Evolutionary conservation across 2,888 invertebrate species (phyloP).

Genomic region (Celastrina argiolus): DNA sequence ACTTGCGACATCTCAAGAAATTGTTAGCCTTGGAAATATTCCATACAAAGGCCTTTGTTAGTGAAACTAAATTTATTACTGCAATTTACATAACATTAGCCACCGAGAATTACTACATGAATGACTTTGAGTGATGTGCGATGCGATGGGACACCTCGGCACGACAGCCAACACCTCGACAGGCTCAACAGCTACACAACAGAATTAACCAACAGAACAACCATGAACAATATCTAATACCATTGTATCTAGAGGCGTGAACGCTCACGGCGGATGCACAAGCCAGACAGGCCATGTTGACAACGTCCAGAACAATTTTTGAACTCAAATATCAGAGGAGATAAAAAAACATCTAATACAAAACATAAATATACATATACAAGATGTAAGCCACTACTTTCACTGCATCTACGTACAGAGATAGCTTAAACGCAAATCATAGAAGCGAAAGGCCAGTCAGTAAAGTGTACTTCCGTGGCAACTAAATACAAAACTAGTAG

Average conservation of each 20-base stretch:
- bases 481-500: constrained; percentile 18
- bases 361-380: constrained; percentile 26
- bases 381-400: constrained; percentile 24
- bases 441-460: constrained; percentile 24
- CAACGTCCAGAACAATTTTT: constrained; percentile 73
- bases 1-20: neutral
- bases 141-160: constrained; percentile 28
- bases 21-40: neutral
- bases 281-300: constrained; percentile 58
- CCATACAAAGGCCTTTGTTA: neutral
- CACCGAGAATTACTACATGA: neutral
- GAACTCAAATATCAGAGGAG: constrained; percentile 34
- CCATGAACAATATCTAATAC: constrained; percentile 54
- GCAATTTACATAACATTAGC: neutral
- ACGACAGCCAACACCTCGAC: constrained; percentile 33
- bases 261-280: constrained; percentile 64
- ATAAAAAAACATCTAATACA: constrained; percentile 29
- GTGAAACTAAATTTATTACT: neutral
- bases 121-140: neutral
- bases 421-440: constrained; percentile 23
- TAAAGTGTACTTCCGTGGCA: constrained; percentile 25
- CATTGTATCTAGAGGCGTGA: constrained; percentile 53
- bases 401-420: constrained; percentile 25
- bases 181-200: constrained; percentile 39
- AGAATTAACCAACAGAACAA: constrained; percentile 45